These are phyloP conservation scores for Troilus luridus DNA, from an alignment of 2,888 invertebrate genomes.

Conservation along the genomic window DNA sequence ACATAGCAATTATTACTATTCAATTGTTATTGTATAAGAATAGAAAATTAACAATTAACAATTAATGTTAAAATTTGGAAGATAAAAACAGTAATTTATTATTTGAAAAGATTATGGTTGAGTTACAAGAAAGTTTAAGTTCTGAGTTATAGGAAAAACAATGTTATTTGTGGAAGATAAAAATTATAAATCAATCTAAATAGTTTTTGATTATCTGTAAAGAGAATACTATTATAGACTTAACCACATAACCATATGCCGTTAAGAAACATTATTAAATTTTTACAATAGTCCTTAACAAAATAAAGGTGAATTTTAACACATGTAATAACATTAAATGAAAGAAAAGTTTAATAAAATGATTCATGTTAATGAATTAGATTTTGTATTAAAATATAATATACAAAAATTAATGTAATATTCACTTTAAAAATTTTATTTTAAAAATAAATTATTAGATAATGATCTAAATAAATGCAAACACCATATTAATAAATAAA, in stretches of 20 bases:
- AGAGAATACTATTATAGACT: background rate
- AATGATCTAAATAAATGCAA: background rate
- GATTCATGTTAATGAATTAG: background rate
- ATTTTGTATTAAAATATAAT: background rate
- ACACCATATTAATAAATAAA: background rate
- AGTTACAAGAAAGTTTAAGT: too few relatives aligned
- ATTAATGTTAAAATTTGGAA: background rate
- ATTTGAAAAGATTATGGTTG: too few relatives aligned
- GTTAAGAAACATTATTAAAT: too few relatives aligned
- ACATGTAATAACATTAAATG: background rate
- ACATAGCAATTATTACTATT: background rate
- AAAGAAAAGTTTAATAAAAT: background rate
- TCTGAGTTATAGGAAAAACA: too few relatives aligned
- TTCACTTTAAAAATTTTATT: background rate
- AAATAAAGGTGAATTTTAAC: background rate
- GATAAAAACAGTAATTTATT: background rate
- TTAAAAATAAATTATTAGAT: background rate
- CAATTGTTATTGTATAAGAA: background rate
- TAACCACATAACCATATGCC: too few relatives aligned
- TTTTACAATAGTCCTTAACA: background rate
- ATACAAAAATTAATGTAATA: background rate
- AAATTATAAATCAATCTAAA: background rate
- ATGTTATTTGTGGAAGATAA: background rate
- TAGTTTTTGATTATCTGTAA: background rate
- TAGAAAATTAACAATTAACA: background rate